These are phyloP conservation scores for Boulengeromyrus knoepffleri DNA, from an alignment of 2,113 vertebrate species.

Conservation along the genomic window DNA sequence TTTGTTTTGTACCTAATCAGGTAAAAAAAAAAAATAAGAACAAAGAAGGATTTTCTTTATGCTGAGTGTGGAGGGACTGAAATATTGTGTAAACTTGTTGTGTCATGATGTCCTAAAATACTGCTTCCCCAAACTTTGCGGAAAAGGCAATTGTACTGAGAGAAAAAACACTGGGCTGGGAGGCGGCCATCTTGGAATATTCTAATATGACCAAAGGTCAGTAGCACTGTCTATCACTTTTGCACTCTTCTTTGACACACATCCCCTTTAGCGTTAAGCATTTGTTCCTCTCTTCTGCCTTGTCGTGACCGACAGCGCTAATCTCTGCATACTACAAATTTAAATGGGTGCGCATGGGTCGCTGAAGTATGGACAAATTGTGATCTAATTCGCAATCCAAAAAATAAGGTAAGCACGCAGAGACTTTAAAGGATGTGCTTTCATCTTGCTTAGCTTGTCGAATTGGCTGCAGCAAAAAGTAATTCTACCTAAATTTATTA, in stretches of 20 bases:
- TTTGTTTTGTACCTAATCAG: not conserved
- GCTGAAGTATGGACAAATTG: not conserved
- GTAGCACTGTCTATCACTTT: not conserved
- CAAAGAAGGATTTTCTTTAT: not conserved
- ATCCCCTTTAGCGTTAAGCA: not conserved
- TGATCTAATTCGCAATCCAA: not conserved
- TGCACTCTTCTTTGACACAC: not conserved
- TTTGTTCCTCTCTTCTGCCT: not conserved
- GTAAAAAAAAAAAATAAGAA: not conserved
- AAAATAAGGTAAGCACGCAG: not conserved
- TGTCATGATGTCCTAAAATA: not conserved
- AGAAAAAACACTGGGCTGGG: not conserved
- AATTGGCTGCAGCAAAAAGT: not conserved
- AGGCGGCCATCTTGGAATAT: not conserved
- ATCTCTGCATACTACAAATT: not conserved
- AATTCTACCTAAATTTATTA: not conserved
- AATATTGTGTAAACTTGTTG: not conserved
- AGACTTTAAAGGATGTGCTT: not conserved
- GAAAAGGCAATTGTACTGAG: not conserved
- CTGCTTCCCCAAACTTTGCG: not conserved
- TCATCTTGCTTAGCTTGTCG: not conserved
- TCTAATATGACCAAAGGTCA: not conserved
- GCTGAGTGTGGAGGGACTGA: not conserved
- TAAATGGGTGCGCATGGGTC: not conserved
- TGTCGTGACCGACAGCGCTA: not conserved